Percentiles rank a stretch among this genome's conserved stretches.
Conservation (phyloP, 2,113 vertebrate species). For the cattle (Bos taurus) region ARS-UCD2.0 NC_037343.1:25365501-25366000, state of each 20-base stretch:
- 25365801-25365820: background rate
- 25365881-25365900: background rate
- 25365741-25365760: background rate
- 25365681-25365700: background rate
- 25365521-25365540: background rate
- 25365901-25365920: background rate
- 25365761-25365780: background rate
- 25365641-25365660: background rate
- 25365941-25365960: background rate
- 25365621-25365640: background rate
- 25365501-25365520: background rate
- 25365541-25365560: background rate
- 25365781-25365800: background rate
- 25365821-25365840: rapidly evolving
- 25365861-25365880: background rate
- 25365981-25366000: background rate
- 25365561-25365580: background rate
- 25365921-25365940: background rate
- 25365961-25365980: background rate
- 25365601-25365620: background rate
- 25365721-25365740: background rate
- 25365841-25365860: background rate
- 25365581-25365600: background rate
- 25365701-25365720: background rate
- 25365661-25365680: background rate